phyloP scores from a whole-genome alignment of 2,797 vertebrate genomes.

The Chelmon rostratus region DNA sequence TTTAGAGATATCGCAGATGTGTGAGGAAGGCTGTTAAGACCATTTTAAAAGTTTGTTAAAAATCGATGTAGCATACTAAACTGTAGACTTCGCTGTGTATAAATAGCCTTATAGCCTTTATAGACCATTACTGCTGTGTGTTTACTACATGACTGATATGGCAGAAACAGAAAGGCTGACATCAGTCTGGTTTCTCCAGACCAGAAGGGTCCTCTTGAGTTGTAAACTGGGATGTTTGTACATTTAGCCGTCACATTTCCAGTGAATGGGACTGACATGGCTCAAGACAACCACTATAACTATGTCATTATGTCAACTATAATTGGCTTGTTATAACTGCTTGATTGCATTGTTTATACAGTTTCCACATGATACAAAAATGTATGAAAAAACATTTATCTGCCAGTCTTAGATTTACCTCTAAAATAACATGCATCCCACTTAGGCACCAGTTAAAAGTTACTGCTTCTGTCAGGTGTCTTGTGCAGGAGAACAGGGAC shows the following conservation, averaged over 20 bases:
- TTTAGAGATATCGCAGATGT: background rate
- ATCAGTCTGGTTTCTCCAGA: background rate
- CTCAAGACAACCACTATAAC: background rate
- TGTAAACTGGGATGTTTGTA: background rate
- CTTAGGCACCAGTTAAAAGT: background rate
- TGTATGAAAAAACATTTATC: background rate
- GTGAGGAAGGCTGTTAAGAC: background rate
- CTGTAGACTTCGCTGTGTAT: background rate
- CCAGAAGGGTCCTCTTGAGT: too few species aligned
- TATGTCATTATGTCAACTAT: too few species aligned
- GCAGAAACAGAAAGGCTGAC: background rate
- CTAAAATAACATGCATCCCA: background rate
- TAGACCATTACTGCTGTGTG: background rate
- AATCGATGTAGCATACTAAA: background rate
- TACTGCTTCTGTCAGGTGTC: background rate
- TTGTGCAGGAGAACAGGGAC: conserved; percentile 1
- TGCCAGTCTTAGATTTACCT: background rate
- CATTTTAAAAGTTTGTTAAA: background rate
- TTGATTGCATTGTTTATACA: background rate
- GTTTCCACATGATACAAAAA: background rate
- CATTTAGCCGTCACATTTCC: background rate
- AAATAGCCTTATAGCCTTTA: background rate
- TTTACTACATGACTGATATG: background rate
- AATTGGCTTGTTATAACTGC: background rate
- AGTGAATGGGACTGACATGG: background rate